Percentiles rank a stretch among this genome's conserved stretches.
Evolutionary conservation across 2,113 vertebrate genomes (phyloP).

Genomic region (Otolemur garnettii): DNA sequence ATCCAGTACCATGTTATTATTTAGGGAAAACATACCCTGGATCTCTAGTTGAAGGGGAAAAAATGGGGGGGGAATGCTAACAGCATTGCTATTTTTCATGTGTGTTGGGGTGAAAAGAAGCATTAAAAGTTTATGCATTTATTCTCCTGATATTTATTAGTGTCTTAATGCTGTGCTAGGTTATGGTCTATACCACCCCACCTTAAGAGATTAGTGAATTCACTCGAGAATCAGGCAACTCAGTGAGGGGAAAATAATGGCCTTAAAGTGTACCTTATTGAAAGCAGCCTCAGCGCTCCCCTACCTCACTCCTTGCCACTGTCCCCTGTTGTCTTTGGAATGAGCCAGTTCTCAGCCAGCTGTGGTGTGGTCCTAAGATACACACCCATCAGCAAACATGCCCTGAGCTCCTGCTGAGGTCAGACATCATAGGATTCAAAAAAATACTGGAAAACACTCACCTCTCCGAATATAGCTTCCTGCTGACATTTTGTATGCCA

Average conservation of each 20-base stretch:
- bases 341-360: conserved; percentile 57
- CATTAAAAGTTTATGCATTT: not conserved
- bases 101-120: not conserved
- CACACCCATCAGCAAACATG: conserved; percentile 21
- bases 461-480: not conserved
- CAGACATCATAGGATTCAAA: not conserved
- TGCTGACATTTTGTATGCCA: not conserved
- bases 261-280: conserved; percentile 17
- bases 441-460: conserved; percentile 41
- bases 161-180: not conserved
- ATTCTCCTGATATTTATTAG: not conserved
- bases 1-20: not conserved
- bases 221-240: conserved; percentile 43
- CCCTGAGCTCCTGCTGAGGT: not conserved
- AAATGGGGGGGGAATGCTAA: not conserved
- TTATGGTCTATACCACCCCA: not conserved
- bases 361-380: not conserved
- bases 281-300: conserved; percentile 10
- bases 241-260: conserved; percentile 57
- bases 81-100: not conserved
- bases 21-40: not conserved
- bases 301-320: not conserved
- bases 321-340: conserved; percentile 60
- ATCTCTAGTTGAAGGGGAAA: not conserved
- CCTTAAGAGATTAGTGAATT: conserved; percentile 62